Conservation (phyloP, 2,113 vertebrate species). For the Columbina picui region DNA sequence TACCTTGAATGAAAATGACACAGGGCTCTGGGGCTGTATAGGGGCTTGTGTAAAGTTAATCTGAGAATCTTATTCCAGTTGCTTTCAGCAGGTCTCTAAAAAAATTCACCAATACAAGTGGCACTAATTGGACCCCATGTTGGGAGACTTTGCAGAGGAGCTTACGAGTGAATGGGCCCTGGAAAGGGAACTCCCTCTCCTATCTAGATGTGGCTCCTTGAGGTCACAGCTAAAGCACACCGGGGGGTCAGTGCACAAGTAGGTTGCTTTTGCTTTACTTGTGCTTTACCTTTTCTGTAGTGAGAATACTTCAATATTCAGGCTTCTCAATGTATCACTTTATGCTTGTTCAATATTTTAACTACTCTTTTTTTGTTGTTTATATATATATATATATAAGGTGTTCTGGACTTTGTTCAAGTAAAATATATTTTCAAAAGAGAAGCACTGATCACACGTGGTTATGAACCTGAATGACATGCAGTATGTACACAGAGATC, state of each 20-base stretch:
- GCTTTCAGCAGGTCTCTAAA: conserved; percentile 30
- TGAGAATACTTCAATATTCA: background rate
- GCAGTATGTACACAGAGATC: background rate
- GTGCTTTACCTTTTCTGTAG: background rate
- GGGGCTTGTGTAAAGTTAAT: background rate
- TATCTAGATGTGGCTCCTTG: background rate
- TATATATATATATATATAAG: background rate
- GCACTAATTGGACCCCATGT: conserved; percentile 38
- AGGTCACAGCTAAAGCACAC: background rate
- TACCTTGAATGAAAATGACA: background rate
- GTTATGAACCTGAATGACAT: background rate
- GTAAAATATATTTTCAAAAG: background rate
- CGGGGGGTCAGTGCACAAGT: background rate
- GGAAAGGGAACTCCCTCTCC: background rate
- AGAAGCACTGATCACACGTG: background rate
- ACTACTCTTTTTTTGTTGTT: too few relatives aligned
- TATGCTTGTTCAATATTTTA: background rate
- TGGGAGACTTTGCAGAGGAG: background rate
- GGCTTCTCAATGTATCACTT: background rate
- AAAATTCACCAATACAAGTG: background rate
- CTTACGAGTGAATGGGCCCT: background rate
- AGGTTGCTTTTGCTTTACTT: background rate
- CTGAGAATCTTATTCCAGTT: conserved; percentile 4
- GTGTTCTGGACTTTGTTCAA: background rate
- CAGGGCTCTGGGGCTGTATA: background rate